Evolutionary conservation across 64 coral and sea anemone genomes (phyloP), one percentile per base, ranked within the genome.

Genomic region (Porites lutea): DNA sequence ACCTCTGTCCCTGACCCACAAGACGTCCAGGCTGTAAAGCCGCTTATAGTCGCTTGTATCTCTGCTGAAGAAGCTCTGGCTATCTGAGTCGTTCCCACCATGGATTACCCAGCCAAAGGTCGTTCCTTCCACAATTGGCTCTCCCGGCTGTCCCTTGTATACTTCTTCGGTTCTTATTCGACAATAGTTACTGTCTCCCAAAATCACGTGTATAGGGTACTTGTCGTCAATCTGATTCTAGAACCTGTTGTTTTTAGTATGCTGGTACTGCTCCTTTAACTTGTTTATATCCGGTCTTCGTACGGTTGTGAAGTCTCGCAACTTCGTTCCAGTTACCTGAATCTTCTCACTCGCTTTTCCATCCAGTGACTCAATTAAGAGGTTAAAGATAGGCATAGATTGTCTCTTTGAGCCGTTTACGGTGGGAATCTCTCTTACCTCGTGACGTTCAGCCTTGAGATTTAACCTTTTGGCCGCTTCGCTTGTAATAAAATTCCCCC

Each of bases 101-200:
- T 92, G 90, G 50, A 92, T 87, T 16, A 92, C 59, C 90, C 90
- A 92, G 43, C 90, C 90, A 77, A 92, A 92, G 44, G 90, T 86
- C 63, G 90, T 85, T 9, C 81, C 81, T 50, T 92, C 71, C 6
- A 86, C 90, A 86, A 92, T 86, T 9, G 72, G 82, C 79, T 92
- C 46, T 49, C 90, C 90, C 54, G 72, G 90, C 66, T 92, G 59
- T 61, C 90, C 90, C 37, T 87, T 92, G 71, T 47, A 92, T 2
- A 92, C 90, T 61, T 78, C 44, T 73, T 86, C 60, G 13, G 90
- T 92, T 13, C 27, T 62, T 92, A 16, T 92, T 63, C 80, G 72
- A 19, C 69, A 87, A 59, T 92, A 92, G 9, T 72, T 79, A 61
- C 83, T 92, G 16, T 92, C 80, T 9, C 90, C 90, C 44, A 92